Conservation (phyloP, 2,113 vertebrate species). For the Entomyzon cyanotis region DNA sequence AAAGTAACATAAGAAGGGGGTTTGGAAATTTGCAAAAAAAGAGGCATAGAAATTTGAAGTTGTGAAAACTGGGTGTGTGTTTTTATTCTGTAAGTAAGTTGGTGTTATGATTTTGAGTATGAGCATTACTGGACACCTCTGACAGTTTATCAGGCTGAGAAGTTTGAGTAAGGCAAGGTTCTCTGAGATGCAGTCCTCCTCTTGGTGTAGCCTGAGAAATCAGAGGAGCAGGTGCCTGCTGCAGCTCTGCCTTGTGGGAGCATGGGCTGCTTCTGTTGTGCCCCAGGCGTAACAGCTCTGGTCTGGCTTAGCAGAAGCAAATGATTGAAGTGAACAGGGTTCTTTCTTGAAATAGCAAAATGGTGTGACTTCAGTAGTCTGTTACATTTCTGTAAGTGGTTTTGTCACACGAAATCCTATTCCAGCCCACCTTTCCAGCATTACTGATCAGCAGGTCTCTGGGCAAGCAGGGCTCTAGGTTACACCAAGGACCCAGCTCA, state of each 20-base stretch:
- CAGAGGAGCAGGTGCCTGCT: rapidly evolving
- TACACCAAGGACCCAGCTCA: not conserved
- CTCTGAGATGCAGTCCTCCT: not conserved
- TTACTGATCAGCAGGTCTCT: not conserved
- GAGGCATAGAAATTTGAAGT: not conserved
- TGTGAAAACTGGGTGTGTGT: not conserved
- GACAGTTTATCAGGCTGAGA: not conserved
- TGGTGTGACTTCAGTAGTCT: not conserved
- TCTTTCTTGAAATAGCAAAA: not conserved
- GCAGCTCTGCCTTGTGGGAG: not conserved
- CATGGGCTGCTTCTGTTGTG: not conserved
- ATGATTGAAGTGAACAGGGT: not conserved
- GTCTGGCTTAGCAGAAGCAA: not conserved
- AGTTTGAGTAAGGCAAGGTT: not conserved
- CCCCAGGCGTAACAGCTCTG: not conserved
- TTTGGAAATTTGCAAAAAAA: not conserved
- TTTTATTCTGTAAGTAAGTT: not conserved
- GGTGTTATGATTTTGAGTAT: not conserved
- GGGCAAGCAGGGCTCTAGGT: not conserved
- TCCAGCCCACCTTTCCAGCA: not conserved
- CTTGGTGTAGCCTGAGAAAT: not conserved
- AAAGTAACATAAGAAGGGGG: not conserved
- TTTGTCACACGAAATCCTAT: not conserved
- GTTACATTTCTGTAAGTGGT: not conserved
- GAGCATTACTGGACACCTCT: not conserved